Evolutionary conservation across 1,140 invertebrate genomes (phyloP).

Genomic region (Pseudomyrmex concolor): DNA sequence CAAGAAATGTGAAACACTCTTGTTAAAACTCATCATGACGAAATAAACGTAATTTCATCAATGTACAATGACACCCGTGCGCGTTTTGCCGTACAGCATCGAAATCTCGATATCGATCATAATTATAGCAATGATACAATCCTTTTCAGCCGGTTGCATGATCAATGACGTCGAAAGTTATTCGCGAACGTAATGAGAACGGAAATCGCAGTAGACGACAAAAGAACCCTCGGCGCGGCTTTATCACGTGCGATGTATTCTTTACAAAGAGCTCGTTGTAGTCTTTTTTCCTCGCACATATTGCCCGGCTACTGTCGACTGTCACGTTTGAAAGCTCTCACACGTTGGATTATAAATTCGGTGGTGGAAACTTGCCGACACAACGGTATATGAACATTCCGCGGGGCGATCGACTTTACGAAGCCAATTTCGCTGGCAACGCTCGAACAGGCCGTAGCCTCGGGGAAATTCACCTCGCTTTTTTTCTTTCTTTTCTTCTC

Average conservation of each 20-base stretch:
- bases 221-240: background rate
- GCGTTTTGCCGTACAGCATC: background rate
- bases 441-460: conserved; percentile 43
- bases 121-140: conserved; percentile 28
- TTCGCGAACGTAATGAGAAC: conserved; percentile 24
- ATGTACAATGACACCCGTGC: no score
- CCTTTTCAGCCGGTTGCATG: conserved; percentile 1
- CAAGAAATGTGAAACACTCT: background rate
- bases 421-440: conserved; percentile 54
- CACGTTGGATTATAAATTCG: conserved; percentile 56
- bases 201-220: conserved; percentile 21
- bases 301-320: conserved; percentile 14
- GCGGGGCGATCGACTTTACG: conserved; percentile 55
- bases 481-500: background rate
- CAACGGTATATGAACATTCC: conserved; percentile 55
- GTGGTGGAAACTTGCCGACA: conserved; percentile 24
- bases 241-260: conserved; percentile 26
- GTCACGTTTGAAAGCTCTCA: conserved; percentile 49
- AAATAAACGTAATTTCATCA: conserved; percentile 2
- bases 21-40: background rate
- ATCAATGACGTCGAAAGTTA: conserved; percentile 33
- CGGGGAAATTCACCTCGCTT: conserved; percentile 54
- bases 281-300: conserved; percentile 24
- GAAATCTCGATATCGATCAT: conserved; percentile 19
- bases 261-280: conserved; percentile 18